Evolutionary conservation across 2,113 vertebrate genomes (phyloP).

Genomic region (Tupaia chinensis): DNA sequence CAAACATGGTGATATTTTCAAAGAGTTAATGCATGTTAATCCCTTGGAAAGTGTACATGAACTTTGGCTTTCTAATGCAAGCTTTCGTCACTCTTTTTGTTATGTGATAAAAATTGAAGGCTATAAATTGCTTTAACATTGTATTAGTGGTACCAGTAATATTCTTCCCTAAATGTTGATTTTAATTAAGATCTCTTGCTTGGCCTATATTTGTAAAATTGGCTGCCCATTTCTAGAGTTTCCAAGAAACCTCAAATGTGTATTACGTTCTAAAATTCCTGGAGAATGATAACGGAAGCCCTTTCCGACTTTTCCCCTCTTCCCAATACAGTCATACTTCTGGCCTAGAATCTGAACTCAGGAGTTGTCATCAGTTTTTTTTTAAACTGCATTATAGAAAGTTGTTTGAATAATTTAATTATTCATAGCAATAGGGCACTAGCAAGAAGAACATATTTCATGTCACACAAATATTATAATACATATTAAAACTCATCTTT

Average conservation of each 20-base stretch:
- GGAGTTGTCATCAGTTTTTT: conserved; percentile 43
- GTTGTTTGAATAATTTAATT: conserved; percentile 43
- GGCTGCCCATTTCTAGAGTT: not conserved
- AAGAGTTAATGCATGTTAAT: not conserved
- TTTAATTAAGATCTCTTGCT: conserved; percentile 18
- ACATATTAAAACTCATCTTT: conserved; percentile 45
- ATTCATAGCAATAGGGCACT: not conserved
- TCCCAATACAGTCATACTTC: not conserved
- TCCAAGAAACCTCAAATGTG: conserved; percentile 37
- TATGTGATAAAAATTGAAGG: conserved; percentile 26
- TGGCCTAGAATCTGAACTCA: conserved; percentile 46
- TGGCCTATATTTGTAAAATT: conserved; percentile 55
- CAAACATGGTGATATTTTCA: not conserved
- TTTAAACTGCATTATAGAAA: conserved; percentile 45
- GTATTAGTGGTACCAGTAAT: not conserved
- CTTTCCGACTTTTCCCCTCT: not conserved
- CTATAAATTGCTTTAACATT: conserved; percentile 31
- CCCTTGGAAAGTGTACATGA: not conserved
- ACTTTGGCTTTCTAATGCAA: not conserved
- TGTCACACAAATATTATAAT: conserved; percentile 25
- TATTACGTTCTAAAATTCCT: conserved; percentile 30
- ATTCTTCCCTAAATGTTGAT: not conserved
- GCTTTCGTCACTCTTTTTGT: not conserved
- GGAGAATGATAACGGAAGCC: not conserved
- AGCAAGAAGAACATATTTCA: conserved; percentile 49